Evolutionary conservation across 2,888 invertebrate genomes (phyloP).

Genomic region (Abrostola tripartita): DNA sequence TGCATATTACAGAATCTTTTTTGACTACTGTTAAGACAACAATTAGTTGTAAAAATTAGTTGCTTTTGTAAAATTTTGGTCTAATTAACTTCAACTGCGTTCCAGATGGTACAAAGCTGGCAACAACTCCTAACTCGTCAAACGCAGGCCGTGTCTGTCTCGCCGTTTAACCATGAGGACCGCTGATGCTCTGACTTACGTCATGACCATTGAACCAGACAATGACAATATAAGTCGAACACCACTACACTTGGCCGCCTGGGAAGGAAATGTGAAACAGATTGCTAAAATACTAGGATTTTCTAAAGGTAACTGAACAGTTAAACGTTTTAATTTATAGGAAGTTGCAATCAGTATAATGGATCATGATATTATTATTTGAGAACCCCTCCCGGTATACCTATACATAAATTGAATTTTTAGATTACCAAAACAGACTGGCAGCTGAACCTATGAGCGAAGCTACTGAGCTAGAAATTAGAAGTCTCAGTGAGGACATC

Average conservation of each 20-base stretch:
- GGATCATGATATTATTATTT: no score
- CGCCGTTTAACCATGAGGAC: slow-evolving; percentile 65
- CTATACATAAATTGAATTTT: not conserved
- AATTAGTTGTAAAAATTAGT: no score
- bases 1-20: no score
- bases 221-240: slow-evolving; percentile 71
- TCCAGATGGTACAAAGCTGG: slow-evolving; percentile 60
- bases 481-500: slow-evolving; percentile 15
- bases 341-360: no score
- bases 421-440: slow-evolving; percentile 43
- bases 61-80: no score
- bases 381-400: not conserved
- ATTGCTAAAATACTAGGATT: slow-evolving; percentile 63
- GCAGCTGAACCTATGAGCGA: slow-evolving; percentile 16
- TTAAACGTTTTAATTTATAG: no score
- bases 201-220: slow-evolving; percentile 67
- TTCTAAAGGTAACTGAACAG: slow-evolving; percentile 61
- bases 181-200: slow-evolving; percentile 63
- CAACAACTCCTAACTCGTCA: slow-evolving; percentile 58
- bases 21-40: no score
- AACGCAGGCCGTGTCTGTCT: slow-evolving; percentile 50
- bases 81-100: not conserved
- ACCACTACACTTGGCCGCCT: slow-evolving; percentile 76
- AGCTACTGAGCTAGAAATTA: slow-evolving; percentile 45
- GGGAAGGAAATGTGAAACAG: slow-evolving; percentile 67